These are phyloP conservation scores for Argya squamiceps DNA, from an alignment of 2,797 vertebrate species.

Conservation along the genomic window DNA sequence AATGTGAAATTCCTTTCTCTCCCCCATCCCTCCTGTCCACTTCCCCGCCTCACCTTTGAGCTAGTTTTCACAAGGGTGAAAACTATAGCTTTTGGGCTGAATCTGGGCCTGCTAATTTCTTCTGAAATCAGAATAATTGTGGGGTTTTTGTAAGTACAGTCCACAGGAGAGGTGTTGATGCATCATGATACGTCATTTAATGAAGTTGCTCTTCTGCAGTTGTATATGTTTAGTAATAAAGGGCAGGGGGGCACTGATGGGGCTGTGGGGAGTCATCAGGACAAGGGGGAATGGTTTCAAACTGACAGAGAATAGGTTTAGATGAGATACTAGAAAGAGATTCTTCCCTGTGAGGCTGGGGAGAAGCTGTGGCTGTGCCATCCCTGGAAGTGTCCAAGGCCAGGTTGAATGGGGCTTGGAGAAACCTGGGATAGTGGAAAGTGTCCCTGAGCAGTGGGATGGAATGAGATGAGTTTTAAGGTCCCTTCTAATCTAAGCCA, in stretches of 20 bases:
- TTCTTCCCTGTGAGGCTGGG: background rate
- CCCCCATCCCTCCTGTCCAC: background rate
- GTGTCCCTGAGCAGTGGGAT: background rate
- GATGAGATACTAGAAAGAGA: background rate
- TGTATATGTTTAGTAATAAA: background rate
- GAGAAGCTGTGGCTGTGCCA: background rate
- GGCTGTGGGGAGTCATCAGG: background rate
- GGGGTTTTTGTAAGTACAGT: background rate
- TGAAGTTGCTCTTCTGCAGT: background rate
- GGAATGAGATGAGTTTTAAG: background rate
- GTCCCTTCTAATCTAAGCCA: background rate
- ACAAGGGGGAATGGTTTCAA: background rate
- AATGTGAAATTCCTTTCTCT: background rate
- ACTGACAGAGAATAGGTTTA: background rate
- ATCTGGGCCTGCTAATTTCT: background rate
- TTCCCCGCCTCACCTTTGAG: background rate
- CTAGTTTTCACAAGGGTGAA: background rate
- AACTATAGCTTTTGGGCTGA: background rate
- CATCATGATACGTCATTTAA: background rate
- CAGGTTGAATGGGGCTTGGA: background rate
- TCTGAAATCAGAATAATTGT: background rate
- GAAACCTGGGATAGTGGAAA: background rate
- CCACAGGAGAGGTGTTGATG: background rate
- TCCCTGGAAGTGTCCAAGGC: background rate
- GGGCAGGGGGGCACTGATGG: background rate